These are phyloP conservation scores for Eclectus roratus DNA, from an alignment of 2,113 vertebrate genomes.

Conservation along the genomic window DNA sequence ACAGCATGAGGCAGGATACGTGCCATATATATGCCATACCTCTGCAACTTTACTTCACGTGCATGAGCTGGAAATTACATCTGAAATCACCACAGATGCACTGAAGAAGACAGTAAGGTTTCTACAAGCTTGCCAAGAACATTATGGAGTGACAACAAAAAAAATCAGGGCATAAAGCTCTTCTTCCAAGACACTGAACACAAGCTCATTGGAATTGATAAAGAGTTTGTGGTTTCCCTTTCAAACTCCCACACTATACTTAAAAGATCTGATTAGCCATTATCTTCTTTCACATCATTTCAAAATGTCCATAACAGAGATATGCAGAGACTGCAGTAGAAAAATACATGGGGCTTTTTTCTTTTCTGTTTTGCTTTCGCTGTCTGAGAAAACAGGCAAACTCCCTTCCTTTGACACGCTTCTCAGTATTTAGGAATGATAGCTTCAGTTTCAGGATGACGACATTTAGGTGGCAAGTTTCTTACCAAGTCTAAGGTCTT, in stretches of 20 bases:
- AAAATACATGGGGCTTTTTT: background rate
- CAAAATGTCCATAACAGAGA: conserved; percentile 27
- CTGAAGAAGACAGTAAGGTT: background rate
- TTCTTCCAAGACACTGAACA: conserved; percentile 6
- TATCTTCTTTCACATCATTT: conserved; percentile 25
- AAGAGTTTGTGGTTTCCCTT: conserved; percentile 47
- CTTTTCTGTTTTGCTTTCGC: conserved; percentile 37
- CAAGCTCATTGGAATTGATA: background rate
- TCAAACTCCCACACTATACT: conserved; percentile 37
- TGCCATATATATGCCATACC: background rate
- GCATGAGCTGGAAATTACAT: background rate
- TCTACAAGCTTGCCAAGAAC: background rate
- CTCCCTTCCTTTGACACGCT: conserved; percentile 39
- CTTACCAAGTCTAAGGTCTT: background rate
- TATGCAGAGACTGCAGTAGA: background rate
- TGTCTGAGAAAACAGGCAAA: conserved; percentile 53
- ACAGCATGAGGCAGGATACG: background rate
- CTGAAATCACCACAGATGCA: background rate
- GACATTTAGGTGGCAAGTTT: background rate
- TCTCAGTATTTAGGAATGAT: conserved; percentile 55
- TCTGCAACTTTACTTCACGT: background rate
- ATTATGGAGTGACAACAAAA: background rate
- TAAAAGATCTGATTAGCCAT: conserved; percentile 37
- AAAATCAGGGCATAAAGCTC: conserved; percentile 1
- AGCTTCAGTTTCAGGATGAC: conserved; percentile 56